phyloP scores from a whole-genome alignment of 2,797 vertebrate species.

The Australoheros facetus region DNA sequence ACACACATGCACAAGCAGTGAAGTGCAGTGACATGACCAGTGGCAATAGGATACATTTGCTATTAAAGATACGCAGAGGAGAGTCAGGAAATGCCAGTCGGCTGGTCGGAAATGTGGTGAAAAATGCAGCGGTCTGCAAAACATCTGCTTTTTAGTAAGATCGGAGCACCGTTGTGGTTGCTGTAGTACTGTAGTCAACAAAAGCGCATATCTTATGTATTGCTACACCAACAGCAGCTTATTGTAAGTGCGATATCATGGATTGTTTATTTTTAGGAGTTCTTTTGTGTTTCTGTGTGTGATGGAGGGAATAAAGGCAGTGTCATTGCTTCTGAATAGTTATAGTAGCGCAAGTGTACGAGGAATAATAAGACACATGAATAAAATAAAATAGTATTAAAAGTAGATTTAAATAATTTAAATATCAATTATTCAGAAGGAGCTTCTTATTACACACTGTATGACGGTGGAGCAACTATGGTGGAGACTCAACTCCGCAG shows the following conservation, averaged over 20 bases:
- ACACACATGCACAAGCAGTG: conserved; percentile 7
- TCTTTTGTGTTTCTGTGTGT: not conserved
- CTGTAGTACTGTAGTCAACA: conserved; percentile 32
- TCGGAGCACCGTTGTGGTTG: conserved; percentile 6
- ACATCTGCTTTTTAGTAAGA: conserved; percentile 45
- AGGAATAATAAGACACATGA: not conserved
- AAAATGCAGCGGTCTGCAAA: conserved; percentile 41
- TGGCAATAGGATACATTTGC: conserved; percentile 44
- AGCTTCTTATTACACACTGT: not conserved
- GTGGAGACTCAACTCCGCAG: not conserved
- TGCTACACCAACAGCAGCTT: conserved; percentile 26
- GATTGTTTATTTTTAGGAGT: not conserved
- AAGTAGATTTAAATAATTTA: not conserved
- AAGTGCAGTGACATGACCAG: conserved; percentile 31
- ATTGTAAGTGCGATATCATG: conserved; percentile 11
- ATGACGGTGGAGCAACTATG: not conserved
- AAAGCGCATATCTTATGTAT: conserved; percentile 24
- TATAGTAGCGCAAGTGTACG: not conserved
- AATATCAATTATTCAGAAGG: not conserved
- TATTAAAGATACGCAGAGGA: conserved; percentile 17
- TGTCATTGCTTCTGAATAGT: not conserved
- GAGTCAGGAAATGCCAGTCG: conserved; percentile 31
- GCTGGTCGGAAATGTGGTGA: conserved; percentile 15
- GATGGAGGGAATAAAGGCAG: accelerated
- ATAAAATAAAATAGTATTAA: not conserved